These are phyloP conservation scores for Leptoclinus maculatus DNA, from an alignment of 2,797 vertebrate genomes.

Conservation along the genomic window DNA sequence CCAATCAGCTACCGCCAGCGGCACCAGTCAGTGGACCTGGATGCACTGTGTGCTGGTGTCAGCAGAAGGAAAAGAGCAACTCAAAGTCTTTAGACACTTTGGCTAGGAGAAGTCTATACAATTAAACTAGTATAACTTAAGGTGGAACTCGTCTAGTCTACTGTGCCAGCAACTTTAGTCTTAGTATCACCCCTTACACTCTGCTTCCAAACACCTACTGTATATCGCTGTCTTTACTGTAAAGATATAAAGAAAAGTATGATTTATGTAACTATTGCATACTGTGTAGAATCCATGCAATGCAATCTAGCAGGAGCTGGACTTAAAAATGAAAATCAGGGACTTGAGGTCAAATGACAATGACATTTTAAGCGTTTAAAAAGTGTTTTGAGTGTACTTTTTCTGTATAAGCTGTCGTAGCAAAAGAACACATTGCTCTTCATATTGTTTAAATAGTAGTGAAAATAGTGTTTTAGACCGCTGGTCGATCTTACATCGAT, in stretches of 20 bases:
- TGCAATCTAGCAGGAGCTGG: conserved; percentile 86
- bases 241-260: conserved; percentile 81
- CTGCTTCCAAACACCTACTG: conserved; percentile 85
- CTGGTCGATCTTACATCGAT: conserved; percentile 90
- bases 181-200: conserved; percentile 83
- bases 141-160: conserved; percentile 78
- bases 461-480: conserved; percentile 86
- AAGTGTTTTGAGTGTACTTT: conserved; percentile 83
- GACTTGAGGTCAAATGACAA: conserved; percentile 86
- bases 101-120: conserved; percentile 74
- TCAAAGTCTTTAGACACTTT: conserved; percentile 71
- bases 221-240: conserved; percentile 85
- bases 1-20: conserved; percentile 69
- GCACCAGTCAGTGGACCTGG: conserved; percentile 67
- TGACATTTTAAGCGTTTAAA: conserved; percentile 84
- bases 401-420: conserved; percentile 85
- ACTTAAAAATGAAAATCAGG: conserved; percentile 86
- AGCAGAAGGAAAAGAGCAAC: conserved; percentile 75
- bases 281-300: conserved; percentile 86
- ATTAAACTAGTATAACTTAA: conserved; percentile 78
- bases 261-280: conserved; percentile 82
- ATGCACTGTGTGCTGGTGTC: conserved; percentile 75
- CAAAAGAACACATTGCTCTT: conserved; percentile 85
- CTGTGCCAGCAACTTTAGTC: conserved; percentile 81
- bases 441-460: conserved; percentile 84